phyloP scores from a whole-genome alignment of 2,113 vertebrate genomes.

The Eptatretus burgeri region DNA sequence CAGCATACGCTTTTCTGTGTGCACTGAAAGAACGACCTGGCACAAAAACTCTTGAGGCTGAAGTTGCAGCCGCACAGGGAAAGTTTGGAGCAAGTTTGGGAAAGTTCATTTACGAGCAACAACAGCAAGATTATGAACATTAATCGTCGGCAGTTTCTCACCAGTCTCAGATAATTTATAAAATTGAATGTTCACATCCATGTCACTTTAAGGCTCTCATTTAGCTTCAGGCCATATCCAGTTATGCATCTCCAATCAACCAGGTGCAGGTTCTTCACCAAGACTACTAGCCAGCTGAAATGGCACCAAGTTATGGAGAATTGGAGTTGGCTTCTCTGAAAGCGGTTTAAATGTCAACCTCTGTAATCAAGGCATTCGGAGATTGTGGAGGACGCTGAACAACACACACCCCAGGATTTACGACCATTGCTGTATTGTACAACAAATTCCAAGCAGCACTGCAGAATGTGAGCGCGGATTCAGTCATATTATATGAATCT shows the following conservation, averaged over 20 bases:
- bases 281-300: neutral
- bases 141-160: constrained; percentile 8
- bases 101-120: too few species aligned
- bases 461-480: constrained; percentile 2
- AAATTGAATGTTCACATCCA: neutral
- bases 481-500: neutral
- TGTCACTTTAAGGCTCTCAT: neutral
- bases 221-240: constrained; percentile 2
- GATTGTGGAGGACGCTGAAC: neutral
- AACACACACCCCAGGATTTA: constrained; percentile 1
- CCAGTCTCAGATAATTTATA: neutral
- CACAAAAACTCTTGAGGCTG: neutral
- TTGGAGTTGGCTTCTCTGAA: constrained; percentile 1
- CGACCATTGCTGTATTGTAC: neutral
- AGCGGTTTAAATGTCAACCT: neutral
- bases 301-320: constrained; percentile 2
- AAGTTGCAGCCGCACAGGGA: constrained; percentile 7
- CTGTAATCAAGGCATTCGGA: neutral
- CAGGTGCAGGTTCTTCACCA: neutral
- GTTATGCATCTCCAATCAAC: constrained; percentile 4
- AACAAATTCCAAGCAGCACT: constrained; percentile 3
- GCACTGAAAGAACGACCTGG: neutral
- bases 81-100: neutral
- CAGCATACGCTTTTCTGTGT: neutral
- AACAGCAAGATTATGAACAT: constrained; percentile 1